Evolutionary conservation across 2,888 invertebrate species (phyloP).

Genomic region (Eupsilia transversa): DNA sequence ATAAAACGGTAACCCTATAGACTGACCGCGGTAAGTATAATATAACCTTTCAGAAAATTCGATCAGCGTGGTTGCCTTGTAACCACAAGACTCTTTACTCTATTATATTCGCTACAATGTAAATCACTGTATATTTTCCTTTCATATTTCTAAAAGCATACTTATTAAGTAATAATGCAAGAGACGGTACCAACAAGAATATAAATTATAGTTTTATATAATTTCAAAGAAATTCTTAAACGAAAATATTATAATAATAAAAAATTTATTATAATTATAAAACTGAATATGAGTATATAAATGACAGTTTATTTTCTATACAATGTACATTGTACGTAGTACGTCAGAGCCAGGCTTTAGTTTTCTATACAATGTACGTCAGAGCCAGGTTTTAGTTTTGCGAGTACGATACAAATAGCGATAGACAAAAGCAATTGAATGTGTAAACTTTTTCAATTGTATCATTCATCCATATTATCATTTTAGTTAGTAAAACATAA

Average conservation of each 20-base stretch:
- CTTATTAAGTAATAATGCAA: not conserved
- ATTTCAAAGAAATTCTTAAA: not conserved
- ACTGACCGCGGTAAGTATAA: not conserved
- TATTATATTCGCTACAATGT: not conserved
- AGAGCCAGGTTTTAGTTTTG: not conserved
- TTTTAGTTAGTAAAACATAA: too few relatives aligned
- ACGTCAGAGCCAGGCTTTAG: too few relatives aligned
- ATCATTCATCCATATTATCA: too few relatives aligned
- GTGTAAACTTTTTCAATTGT: conserved; percentile 3
- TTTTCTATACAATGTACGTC: conserved; percentile 20
- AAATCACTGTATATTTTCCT: conserved; percentile 1
- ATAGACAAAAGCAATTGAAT: conserved; percentile 4
- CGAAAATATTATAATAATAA: conserved; percentile 9
- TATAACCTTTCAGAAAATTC: not conserved
- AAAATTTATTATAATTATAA: too few relatives aligned
- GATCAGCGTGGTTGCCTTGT: too few relatives aligned
- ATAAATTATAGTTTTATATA: not conserved
- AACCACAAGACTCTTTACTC: not conserved
- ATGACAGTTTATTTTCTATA: too few relatives aligned
- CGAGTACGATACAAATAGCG: conserved; percentile 13
- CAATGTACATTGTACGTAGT: too few relatives aligned
- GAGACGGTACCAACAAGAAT: conserved; percentile 10
- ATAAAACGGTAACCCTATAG: not conserved
- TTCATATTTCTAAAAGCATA: conserved; percentile 13
- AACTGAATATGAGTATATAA: too few relatives aligned